phyloP scores from a whole-genome alignment of 1,140 invertebrate species.

The Neuroterus valhalla region DNA sequence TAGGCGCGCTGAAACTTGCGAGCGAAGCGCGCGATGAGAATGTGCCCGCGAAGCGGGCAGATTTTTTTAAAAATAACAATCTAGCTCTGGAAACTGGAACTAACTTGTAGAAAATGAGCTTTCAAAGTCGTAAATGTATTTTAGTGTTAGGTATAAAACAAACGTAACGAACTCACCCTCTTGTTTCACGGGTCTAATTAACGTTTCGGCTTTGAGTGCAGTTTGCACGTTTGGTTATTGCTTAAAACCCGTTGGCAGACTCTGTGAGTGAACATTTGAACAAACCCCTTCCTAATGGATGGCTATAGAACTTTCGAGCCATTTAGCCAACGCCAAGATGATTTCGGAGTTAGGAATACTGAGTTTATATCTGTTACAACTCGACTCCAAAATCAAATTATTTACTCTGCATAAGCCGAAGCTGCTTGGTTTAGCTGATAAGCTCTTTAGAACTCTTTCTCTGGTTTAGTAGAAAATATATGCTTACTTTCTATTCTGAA shows the following conservation, averaged over 20 bases:
- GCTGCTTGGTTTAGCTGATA: too few relatives aligned
- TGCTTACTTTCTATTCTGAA: too few relatives aligned
- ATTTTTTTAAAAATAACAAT: too few relatives aligned
- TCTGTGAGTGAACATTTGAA: neutral
- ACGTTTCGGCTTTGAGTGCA: neutral
- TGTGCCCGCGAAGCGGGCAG: too few relatives aligned
- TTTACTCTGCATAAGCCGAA: neutral
- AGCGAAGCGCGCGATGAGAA: too few relatives aligned
- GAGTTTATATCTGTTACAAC: neutral
- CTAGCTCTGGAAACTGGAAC: too few relatives aligned
- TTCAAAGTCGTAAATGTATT: neutral
- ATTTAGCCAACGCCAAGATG: constrained; percentile 23
- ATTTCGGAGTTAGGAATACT: constrained; percentile 6
- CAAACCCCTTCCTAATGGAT: constrained; percentile 7
- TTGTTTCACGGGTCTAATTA: constrained; percentile 20
- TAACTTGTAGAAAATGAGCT: too few relatives aligned
- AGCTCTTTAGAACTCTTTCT: too few relatives aligned
- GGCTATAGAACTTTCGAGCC: constrained; percentile 7
- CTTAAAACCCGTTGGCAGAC: constrained; percentile 11
- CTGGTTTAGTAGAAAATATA: too few relatives aligned
- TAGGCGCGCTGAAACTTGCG: too few relatives aligned
- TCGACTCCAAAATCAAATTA: constrained; percentile 5
- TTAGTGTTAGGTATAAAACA: neutral
- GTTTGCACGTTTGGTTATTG: constrained; percentile 24
- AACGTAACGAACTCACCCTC: constrained; percentile 1